Evolutionary conservation across 2,888 invertebrate genomes (phyloP), one percentile per base, ranked within the genome.

Genomic region (Oithona nana): DNA sequence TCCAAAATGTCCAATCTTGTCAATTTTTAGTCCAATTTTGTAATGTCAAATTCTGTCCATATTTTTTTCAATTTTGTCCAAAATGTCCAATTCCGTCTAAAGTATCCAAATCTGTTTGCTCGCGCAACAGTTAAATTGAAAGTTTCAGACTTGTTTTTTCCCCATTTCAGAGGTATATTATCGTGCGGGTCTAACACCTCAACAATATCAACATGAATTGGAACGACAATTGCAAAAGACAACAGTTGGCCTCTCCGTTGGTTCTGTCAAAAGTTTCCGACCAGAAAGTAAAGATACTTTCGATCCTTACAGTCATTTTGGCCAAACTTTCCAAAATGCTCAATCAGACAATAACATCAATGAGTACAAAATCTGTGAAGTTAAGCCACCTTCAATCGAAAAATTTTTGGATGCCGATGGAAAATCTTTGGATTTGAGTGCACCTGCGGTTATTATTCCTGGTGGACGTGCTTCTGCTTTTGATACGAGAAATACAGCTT

Each of bases 311-410:
- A 26, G 54, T 4, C 54, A 54, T 54, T 54, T 54, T 11, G 54
- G 54, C 54, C 24, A 54, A 11, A 20, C 16, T 24, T 3, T 26
- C 54, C 6, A 3, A 16, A 26, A 54, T 24, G 3, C 26, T 24
- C 24, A 20, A 2, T 16, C 16, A 54, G 61, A 65, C 49, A 57
- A 50, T n/a, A 65, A 61, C 8, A 64, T 64, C 63, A 68, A 69
- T 13, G 65, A 67, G 3, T 70, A 68, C 65, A 60, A 69, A 16
- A 69, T 70, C 49, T 70, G 70, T 57, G 70, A 70, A 67, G 68
- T 69, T 54, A 65, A 69, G 39, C 69, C 69, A 24, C 70, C 70
- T 6, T 69, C 69, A 2, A 68, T 70, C 58, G 70, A 70, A 67
- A 69, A 69, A 26, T 54, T 54, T 22, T 54, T 54, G 54, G 54